phyloP scores from a whole-genome alignment of 2,888 invertebrate species.

The Hydriomena furcata region DNA sequence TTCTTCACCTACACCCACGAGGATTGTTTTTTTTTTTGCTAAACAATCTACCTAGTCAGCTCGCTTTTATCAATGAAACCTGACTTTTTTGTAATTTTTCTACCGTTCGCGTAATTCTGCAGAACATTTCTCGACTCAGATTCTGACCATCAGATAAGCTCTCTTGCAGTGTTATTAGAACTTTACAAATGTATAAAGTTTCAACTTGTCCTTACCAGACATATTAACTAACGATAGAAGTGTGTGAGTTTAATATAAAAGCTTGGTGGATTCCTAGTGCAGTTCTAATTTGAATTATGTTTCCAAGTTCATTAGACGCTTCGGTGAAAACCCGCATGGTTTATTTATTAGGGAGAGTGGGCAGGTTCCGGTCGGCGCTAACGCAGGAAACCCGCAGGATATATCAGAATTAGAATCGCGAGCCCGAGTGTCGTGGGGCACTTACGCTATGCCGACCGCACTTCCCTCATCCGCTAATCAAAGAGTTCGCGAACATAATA shows the following conservation, averaged over 20 bases:
- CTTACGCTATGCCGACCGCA: slow-evolving; percentile 63
- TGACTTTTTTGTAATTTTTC: neutral
- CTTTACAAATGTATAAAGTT: too few species aligned
- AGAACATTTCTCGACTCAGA: too few species aligned
- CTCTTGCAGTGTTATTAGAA: too few species aligned
- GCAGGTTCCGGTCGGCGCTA: slow-evolving; percentile 58
- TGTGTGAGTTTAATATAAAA: too few species aligned
- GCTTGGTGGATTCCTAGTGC: neutral
- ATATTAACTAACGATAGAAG: too few species aligned
- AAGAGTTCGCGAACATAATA: slow-evolving; percentile 23
- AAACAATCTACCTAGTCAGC: too few species aligned
- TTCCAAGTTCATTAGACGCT: slow-evolving; percentile 41
- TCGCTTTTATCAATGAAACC: too few species aligned
- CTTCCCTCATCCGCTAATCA: slow-evolving; percentile 61
- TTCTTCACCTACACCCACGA: neutral
- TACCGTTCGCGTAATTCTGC: too few species aligned
- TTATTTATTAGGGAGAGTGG: slow-evolving; percentile 64
- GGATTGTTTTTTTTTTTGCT: too few species aligned
- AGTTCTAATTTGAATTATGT: slow-evolving; percentile 20
- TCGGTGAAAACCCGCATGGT: slow-evolving; percentile 43
- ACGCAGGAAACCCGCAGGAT: slow-evolving; percentile 69
- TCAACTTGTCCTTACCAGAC: too few species aligned
- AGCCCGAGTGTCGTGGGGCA: slow-evolving; percentile 59
- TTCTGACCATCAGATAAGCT: too few species aligned
- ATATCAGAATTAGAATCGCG: slow-evolving; percentile 74